Conservation (phyloP, 2,797 vertebrate genomes). For the Typhlichthys eigenmanni region DNA sequence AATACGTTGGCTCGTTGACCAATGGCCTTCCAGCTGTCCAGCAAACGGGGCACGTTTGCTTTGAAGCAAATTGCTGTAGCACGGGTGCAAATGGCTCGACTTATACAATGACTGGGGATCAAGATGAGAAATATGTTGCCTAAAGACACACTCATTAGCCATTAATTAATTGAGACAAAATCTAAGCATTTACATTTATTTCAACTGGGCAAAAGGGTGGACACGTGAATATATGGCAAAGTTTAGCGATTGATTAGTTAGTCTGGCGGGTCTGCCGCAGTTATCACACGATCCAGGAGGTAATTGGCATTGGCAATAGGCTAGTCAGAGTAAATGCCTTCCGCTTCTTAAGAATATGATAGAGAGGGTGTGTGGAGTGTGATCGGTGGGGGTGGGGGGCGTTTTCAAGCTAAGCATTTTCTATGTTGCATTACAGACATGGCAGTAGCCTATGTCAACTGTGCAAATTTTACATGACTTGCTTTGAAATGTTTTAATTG, state of each 20-base stretch:
- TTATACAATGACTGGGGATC: conserved; percentile 46
- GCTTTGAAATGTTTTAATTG: too few species aligned
- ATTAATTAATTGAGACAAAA: conserved; percentile 48
- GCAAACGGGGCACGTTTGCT: conserved; percentile 65
- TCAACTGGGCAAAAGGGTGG: conserved; percentile 10
- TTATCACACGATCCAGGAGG: not conserved
- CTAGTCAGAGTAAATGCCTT: too few species aligned
- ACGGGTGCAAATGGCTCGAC: conserved; percentile 58
- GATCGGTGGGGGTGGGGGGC: too few species aligned
- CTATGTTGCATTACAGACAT: too few species aligned
- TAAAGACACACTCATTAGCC: conserved; percentile 40
- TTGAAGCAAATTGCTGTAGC: conserved; percentile 40
- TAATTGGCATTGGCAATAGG: not conserved
- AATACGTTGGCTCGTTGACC: conserved; percentile 66
- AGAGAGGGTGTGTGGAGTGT: too few species aligned
- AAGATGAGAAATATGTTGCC: conserved; percentile 31
- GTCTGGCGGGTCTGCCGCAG: not conserved
- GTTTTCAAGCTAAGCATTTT: too few species aligned
- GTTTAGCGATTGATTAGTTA: conserved; percentile 10
- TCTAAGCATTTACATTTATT: conserved; percentile 16
- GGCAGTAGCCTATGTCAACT: too few species aligned
- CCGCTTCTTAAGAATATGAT: too few species aligned
- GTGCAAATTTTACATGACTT: too few species aligned
- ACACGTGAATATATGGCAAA: conserved; percentile 2
- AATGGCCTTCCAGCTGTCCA: conserved; percentile 63